A percentile compares a stretch with the other conserved stretches of the same genome.
phyloP scores from a whole-genome alignment of 2,888 invertebrate genomes.

The Latrodectus elegans region DNA sequence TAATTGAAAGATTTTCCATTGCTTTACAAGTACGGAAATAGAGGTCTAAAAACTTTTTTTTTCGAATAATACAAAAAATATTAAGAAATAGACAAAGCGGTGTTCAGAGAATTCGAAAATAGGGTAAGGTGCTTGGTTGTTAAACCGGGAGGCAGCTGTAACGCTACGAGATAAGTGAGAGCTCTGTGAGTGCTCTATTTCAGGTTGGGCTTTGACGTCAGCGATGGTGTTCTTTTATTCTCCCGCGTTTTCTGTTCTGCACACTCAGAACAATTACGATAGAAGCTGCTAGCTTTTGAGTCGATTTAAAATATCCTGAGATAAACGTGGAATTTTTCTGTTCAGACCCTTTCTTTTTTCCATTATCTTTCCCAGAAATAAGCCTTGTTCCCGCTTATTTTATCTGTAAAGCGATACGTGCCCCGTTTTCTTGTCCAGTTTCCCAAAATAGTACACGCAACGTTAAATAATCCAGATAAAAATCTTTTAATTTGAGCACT shows the following conservation, averaged over 20 bases:
- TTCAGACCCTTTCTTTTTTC: neutral
- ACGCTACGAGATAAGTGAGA: neutral
- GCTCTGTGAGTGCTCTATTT: conserved; percentile 1
- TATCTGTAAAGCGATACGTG: too few species aligned
- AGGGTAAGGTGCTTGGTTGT: neutral
- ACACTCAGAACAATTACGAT: neutral
- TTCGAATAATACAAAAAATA: neutral
- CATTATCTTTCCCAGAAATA: neutral
- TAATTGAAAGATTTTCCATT: too few species aligned
- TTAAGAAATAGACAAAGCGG: neutral
- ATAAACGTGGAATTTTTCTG: neutral
- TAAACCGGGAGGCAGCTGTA: neutral
- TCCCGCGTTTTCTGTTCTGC: neutral
- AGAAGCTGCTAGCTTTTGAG: neutral
- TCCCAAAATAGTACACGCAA: too few species aligned
- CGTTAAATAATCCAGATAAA: too few species aligned
- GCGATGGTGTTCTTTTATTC: neutral
- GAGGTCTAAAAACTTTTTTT: too few species aligned
- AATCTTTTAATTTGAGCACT: too few species aligned
- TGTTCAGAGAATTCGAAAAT: neutral
- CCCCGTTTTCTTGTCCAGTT: too few species aligned
- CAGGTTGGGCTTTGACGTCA: neutral
- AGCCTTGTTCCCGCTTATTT: too few species aligned
- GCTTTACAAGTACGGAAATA: too few species aligned
- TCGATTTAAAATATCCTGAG: neutral